Evolutionary conservation across 2,888 invertebrate species (phyloP), one percentile per base, ranked within the genome.

Genomic region (Leucoma salicis): DNA sequence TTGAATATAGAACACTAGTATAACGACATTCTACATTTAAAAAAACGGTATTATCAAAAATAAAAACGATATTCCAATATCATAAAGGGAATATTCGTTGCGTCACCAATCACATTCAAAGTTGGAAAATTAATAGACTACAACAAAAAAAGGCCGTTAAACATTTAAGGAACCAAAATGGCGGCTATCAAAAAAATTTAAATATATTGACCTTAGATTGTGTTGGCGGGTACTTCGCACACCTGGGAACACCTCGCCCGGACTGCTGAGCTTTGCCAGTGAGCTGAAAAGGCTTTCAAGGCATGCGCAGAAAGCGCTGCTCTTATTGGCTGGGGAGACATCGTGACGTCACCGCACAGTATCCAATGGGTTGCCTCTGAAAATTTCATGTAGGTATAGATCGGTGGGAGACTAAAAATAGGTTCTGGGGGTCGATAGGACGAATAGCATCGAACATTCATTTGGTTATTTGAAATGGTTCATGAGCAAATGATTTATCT

Each of bases 341-440:
- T 54, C 50, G 80, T 86, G 86, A 87, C 86, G 88, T 86, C 85
- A 87, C 74, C 42, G 46, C 47, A 57, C 57, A 51, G 54, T 63
- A 40, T 39, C 88, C 86, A 88, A 88, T 86, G 25, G 53, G 33
- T 25, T 8, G 40, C 46, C 45, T 63, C 87, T 87, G 87, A 88
- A 88, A 80, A 31, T 70, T 80, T 84, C 84, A 82, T 61, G 86
- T 88, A 88, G 88, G 86, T 86, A 87, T 79, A 76, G 66, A 57
- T 61, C 69, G 83, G 80, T 85, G 83, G 84, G 83, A 83, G 53
- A 64, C 80, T 86, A 85, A 84, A 88, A 80, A 86, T 88, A 87
- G 82, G 74, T 71, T 57, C 57, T 50, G 45, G 43, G 59, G 70
- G 67, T 63, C 61, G 64, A 61, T 62, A 52, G 59, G 38, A 42